A percentile compares a stretch with the other conserved stretches of the same genome.
phyloP scores from a whole-genome alignment of 2,113 vertebrate genomes.

The Todiramphus saurophagus region DNA sequence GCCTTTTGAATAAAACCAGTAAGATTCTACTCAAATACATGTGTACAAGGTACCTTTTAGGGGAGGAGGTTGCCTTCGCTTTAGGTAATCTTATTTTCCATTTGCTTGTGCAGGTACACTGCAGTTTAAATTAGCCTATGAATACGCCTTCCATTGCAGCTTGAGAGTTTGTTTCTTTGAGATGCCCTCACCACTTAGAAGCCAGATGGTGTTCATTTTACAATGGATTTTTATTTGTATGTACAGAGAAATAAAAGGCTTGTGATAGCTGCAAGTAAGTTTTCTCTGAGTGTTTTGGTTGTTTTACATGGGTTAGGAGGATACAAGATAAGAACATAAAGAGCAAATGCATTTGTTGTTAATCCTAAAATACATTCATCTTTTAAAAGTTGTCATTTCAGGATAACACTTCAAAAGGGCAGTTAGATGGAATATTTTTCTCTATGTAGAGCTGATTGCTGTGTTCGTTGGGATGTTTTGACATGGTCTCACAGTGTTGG shows the following conservation, averaged over 20 bases:
- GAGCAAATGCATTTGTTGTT: not conserved
- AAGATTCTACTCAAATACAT: not conserved
- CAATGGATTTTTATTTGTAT: not conserved
- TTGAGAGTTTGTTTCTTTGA: not conserved
- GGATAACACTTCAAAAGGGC: not conserved
- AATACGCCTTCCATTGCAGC: accelerated
- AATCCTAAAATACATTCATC: not conserved
- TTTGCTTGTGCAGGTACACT: not conserved
- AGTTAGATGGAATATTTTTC: not conserved
- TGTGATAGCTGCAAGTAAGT: not conserved
- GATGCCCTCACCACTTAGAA: not conserved
- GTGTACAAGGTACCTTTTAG: not conserved
- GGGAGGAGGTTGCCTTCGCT: not conserved
- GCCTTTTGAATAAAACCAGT: not conserved
- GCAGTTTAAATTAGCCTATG: not conserved
- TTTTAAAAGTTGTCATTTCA: not conserved
- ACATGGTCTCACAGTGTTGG: not conserved
- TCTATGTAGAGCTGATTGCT: not conserved
- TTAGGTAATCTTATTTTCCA: not conserved
- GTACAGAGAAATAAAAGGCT: not conserved
- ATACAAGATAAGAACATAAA: not conserved
- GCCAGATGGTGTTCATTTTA: not conserved
- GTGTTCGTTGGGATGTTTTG: not conserved
- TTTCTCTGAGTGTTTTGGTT: not conserved
- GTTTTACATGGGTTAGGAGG: not conserved